Evolutionary conservation across 2,113 vertebrate species (phyloP).

Genomic region (Scomber colias): DNA sequence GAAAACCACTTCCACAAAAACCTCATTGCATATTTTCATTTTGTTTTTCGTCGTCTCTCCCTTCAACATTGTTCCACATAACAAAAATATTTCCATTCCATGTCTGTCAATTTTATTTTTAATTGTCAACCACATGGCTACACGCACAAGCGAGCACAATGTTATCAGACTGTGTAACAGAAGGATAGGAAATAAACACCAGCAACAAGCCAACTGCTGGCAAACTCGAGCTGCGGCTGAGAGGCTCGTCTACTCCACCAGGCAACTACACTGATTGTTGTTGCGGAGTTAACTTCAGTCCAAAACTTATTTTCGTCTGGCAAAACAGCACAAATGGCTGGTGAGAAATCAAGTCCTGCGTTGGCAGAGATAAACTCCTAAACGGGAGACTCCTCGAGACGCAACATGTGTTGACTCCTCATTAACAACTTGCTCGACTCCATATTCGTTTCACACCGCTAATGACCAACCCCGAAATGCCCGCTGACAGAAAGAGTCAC

Average conservation of each 20-base stretch:
- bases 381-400: not conserved
- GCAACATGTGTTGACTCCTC: constrained; percentile 13
- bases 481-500: not conserved
- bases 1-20: constrained; percentile 13
- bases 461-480: constrained; percentile 1
- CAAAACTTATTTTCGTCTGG: constrained; percentile 29
- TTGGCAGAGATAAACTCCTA: not conserved
- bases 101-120: constrained; percentile 34
- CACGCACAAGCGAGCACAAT: constrained; percentile 27
- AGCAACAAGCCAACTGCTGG: constrained; percentile 54
- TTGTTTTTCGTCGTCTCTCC: not conserved
- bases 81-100: constrained; percentile 41
- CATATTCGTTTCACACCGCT: constrained; percentile 15
- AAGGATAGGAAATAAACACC: constrained; percentile 53
- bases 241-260: constrained; percentile 35
- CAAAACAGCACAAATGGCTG: constrained; percentile 7
- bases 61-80: not conserved
- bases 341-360: constrained; percentile 22
- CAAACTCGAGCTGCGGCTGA: constrained; percentile 15
- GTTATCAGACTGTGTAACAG: constrained; percentile 48
- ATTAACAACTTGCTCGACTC: constrained; percentile 13
- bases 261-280: constrained; percentile 15
- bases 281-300: constrained; percentile 17
- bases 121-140: constrained; percentile 41
- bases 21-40: constrained; percentile 5